A percentile compares a stretch with the other conserved stretches of the same genome.
These are phyloP conservation scores for Pinna nobilis DNA, from an alignment of 1,140 invertebrate species.

Conservation along the genomic window DNA sequence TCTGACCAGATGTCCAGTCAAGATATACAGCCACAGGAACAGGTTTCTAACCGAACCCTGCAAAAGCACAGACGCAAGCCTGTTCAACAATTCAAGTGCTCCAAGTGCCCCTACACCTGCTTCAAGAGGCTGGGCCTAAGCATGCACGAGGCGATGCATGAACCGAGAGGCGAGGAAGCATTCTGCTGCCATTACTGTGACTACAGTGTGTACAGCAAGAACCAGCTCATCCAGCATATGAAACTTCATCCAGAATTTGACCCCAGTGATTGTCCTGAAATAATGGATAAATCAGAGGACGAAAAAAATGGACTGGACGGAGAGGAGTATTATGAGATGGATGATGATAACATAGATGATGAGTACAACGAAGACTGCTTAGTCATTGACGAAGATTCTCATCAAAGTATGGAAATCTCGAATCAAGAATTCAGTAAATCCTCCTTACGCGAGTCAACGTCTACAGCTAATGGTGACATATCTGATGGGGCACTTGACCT, in stretches of 20 bases:
- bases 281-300: slow-evolving; percentile 45
- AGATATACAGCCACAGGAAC: slow-evolving; percentile 15
- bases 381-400: slow-evolving; percentile 41
- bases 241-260: slow-evolving; percentile 63
- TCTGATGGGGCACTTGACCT: slow-evolving; percentile 42
- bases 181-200: slow-evolving; percentile 63
- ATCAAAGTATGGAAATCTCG: not conserved
- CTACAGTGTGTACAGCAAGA: slow-evolving; percentile 57
- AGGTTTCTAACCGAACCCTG: slow-evolving; percentile 52
- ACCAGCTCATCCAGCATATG: slow-evolving; percentile 61
- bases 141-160: slow-evolving; percentile 63
- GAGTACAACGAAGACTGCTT: slow-evolving; percentile 16
- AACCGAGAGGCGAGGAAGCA: slow-evolving; percentile 44
- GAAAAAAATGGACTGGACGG: slow-evolving; percentile 44
- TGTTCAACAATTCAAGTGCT: slow-evolving; percentile 62
- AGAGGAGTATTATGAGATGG: slow-evolving; percentile 27
- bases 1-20: not conserved
- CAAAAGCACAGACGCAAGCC: slow-evolving; percentile 65
- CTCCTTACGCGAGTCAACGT: not conserved
- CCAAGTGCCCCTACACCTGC: slow-evolving; percentile 63
- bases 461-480: slow-evolving; percentile 24
- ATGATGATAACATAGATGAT: slow-evolving; percentile 36
- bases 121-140: slow-evolving; percentile 56
- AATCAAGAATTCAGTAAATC: not conserved
- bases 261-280: slow-evolving; percentile 52